Evolutionary conservation across 2,888 invertebrate genomes (phyloP), one percentile per base, ranked within the genome.

Genomic region (Sialis lutaria): DNA sequence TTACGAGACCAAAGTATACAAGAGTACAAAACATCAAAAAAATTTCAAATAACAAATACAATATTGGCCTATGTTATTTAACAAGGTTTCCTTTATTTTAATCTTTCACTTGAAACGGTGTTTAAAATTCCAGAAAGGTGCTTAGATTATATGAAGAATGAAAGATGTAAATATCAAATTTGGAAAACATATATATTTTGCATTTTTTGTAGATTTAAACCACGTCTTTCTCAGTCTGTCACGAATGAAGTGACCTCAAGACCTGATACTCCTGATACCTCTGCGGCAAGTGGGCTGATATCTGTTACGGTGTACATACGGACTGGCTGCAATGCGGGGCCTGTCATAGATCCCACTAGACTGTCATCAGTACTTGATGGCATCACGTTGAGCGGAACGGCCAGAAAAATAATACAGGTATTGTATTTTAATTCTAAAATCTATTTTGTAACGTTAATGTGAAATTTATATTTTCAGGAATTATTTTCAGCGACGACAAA

Each of bases 241-340:
- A 12, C 35, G 2, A 37, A 12, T 37, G 45, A 45, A 30, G 39
- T 34, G 1, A 10, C 45, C 31, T 60, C 63, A 44, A 61, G 63
- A 40, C 62, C 64, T 4, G 65, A 66, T 54, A 65, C 65, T 5
- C n/a, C 42, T 6, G 65, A 65, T 49, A 65, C 67, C 4, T 64
- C 65, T 6, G 65, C 61, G 1, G 61, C 64, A 55, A 53, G 56
- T 63, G 40, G 64, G 64, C 60, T 52, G 63, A 9, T 68, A 72
- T n/a, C 67, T 71, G 1, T 67, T 4, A 63, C 65, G 3, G 64
- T 73, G n/a, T 67, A 72, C 51, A 63, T 72, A 47, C 65, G 68
- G 51, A 68, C 68, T 53, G 62, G 64, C 30, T 74, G 74, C 55
- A 60, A 63, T 40, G 70, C 70, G 1, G 74, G 73, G 0, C 67